Evolutionary conservation across 2,888 invertebrate genomes (phyloP).

Genomic region (Eulithis testata): DNA sequence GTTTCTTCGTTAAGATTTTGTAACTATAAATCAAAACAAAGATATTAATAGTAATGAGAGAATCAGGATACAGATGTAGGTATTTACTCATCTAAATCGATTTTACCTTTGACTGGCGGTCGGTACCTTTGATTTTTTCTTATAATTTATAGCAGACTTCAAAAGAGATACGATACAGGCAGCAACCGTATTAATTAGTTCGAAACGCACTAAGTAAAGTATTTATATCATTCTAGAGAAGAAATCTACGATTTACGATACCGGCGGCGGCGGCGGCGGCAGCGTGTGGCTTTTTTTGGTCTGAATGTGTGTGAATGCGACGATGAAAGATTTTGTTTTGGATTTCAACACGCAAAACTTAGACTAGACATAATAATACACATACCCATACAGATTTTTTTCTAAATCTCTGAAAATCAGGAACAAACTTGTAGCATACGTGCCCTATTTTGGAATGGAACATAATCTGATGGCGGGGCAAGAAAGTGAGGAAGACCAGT

Average conservation of each 20-base stretch:
- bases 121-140: conserved; percentile 13
- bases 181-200: conserved; percentile 35
- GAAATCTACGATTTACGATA: conserved; percentile 15
- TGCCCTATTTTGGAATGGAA: too few species aligned
- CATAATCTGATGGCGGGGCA: neutral
- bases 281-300: conserved; percentile 4
- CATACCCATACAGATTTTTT: too few species aligned
- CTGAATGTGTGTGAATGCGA: neutral
- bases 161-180: conserved; percentile 24
- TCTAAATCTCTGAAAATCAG: too few species aligned
- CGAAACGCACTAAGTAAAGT: conserved; percentile 32
- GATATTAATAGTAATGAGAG: too few species aligned
- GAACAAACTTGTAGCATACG: too few species aligned
- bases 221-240: conserved; percentile 22
- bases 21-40: too few species aligned
- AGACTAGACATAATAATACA: too few species aligned
- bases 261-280: neutral
- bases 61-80: too few species aligned
- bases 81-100: neutral
- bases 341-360: neutral
- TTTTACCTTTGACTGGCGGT: conserved; percentile 6
- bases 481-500: neutral
- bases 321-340: neutral
- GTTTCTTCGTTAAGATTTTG: too few species aligned
- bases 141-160: conserved; percentile 26